Conservation (phyloP, 1,140 invertebrate species). For the Calosoma granatense region DNA sequence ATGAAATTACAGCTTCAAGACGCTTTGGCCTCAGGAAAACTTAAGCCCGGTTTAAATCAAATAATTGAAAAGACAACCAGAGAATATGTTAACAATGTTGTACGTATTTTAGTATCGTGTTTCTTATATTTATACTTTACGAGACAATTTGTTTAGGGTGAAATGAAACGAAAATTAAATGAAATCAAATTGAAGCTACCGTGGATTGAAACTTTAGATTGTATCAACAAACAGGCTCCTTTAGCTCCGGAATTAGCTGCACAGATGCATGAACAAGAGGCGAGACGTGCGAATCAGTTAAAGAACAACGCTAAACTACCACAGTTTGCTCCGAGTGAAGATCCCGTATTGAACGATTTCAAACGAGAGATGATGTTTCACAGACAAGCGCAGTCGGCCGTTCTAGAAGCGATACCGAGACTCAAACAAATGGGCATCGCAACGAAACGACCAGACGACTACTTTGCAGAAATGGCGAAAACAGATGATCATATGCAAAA, state of each 20-base stretch:
- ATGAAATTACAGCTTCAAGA: slow-evolving; percentile 58
- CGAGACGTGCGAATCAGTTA: slow-evolving; percentile 51
- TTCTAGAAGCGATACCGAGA: slow-evolving; percentile 63
- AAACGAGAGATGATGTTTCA: slow-evolving; percentile 85
- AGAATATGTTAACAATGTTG: slow-evolving; percentile 54
- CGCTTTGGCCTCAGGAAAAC: slow-evolving; percentile 65
- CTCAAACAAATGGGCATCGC: slow-evolving; percentile 64
- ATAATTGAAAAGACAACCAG: slow-evolving; percentile 47
- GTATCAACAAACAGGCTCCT: slow-evolving; percentile 62
- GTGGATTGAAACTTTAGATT: slow-evolving; percentile 80
- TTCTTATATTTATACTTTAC: background rate
- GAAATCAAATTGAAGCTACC: slow-evolving; percentile 61
- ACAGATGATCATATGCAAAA: slow-evolving; percentile 97
- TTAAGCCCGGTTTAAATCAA: slow-evolving; percentile 77
- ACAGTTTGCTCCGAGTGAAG: slow-evolving; percentile 52
- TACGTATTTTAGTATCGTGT: slow-evolving; percentile 18
- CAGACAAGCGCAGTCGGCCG: slow-evolving; percentile 81
- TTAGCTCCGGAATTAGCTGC: slow-evolving; percentile 70
- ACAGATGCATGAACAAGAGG: slow-evolving; percentile 63
- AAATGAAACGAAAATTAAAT: slow-evolving; percentile 58
- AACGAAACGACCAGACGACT: slow-evolving; percentile 86
- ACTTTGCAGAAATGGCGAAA: slow-evolving; percentile 99
- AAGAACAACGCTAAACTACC: slow-evolving; percentile 59
- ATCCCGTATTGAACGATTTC: slow-evolving; percentile 87
- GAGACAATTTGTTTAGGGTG: slow-evolving; percentile 33